A percentile compares a stretch with the other conserved stretches of the same genome.
These are phyloP conservation scores for Gryllus bimaculatus DNA, from an alignment of 1,140 invertebrate genomes.

Conservation along the genomic window DNA sequence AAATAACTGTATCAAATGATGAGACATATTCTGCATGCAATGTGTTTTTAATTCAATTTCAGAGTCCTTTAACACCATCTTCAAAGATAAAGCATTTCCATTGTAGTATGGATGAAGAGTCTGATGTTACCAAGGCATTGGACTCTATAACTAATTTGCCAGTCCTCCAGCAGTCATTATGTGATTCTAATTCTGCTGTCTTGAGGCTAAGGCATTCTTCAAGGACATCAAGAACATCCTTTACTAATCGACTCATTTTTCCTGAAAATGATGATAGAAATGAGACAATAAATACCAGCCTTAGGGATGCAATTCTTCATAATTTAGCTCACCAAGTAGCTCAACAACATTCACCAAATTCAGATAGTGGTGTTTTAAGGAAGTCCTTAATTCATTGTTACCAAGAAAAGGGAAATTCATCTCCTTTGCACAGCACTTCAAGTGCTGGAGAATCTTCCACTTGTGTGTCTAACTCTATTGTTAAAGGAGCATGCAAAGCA, in stretches of 20 bases:
- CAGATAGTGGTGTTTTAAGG: not conserved
- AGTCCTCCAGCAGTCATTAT: not conserved
- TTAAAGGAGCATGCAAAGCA: not conserved
- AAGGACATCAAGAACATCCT: not conserved
- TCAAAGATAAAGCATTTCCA: not conserved
- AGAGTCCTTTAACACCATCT: not conserved
- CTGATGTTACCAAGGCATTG: not conserved
- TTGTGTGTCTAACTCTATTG: not conserved
- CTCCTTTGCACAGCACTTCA: not conserved
- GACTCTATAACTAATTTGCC: not conserved
- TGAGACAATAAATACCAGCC: not conserved
- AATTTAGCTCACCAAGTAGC: not conserved
- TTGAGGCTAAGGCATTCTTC: not conserved
- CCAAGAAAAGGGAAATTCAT: not conserved
- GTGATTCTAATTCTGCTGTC: not conserved
- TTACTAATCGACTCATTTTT: not conserved
- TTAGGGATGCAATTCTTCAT: not conserved
- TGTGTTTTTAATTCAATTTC: constrained; percentile 1
- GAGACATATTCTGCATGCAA: not conserved
- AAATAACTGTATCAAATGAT: too few species aligned
- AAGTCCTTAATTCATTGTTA: not conserved
- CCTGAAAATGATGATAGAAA: not conserved
- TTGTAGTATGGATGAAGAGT: constrained; percentile 7
- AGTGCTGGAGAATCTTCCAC: not conserved
- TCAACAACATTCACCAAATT: not conserved